Conservation (phyloP, 2,113 vertebrate genomes). For the Alligator sinensis region DNA sequence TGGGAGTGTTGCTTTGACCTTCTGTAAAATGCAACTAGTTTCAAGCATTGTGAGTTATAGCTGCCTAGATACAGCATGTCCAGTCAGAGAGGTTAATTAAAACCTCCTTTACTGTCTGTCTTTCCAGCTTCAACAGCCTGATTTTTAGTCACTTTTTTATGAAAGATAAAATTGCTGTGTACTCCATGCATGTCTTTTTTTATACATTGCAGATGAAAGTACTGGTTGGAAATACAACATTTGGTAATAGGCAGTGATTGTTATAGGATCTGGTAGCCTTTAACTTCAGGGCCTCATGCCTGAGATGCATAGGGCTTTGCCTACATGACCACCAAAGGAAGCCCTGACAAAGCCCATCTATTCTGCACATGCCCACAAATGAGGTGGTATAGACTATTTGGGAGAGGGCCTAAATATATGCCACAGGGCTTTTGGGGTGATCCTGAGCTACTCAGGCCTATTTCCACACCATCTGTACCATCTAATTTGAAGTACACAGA, state of each 20-base stretch:
- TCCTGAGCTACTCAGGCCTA: too few relatives aligned
- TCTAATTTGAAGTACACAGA: too few relatives aligned
- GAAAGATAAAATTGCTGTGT: not conserved
- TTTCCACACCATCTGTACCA: too few relatives aligned
- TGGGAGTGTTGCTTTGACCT: not conserved
- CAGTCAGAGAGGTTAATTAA: slow-evolving; percentile 44
- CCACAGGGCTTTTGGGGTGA: too few relatives aligned
- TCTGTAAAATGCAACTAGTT: not conserved
- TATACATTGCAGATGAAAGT: not conserved
- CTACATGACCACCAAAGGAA: too few relatives aligned
- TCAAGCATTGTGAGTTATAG: not conserved
- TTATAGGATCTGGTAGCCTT: not conserved
- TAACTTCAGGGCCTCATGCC: not conserved
- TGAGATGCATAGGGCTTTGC: not conserved
- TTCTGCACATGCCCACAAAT: too few relatives aligned
- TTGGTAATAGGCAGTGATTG: not conserved
- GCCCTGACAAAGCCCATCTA: too few relatives aligned
- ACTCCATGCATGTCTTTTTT: not conserved
- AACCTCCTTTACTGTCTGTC: not conserved
- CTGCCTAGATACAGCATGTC: slow-evolving; percentile 9
- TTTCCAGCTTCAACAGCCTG: not conserved
- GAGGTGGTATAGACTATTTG: too few relatives aligned
- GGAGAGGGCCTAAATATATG: too few relatives aligned
- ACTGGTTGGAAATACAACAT: not conserved
- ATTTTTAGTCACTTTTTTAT: not conserved